A percentile compares a stretch with the other conserved stretches of the same genome.
Evolutionary conservation across 64 coral and sea anemone species (phyloP).

Genomic region (Trachythela sp.): DNA sequence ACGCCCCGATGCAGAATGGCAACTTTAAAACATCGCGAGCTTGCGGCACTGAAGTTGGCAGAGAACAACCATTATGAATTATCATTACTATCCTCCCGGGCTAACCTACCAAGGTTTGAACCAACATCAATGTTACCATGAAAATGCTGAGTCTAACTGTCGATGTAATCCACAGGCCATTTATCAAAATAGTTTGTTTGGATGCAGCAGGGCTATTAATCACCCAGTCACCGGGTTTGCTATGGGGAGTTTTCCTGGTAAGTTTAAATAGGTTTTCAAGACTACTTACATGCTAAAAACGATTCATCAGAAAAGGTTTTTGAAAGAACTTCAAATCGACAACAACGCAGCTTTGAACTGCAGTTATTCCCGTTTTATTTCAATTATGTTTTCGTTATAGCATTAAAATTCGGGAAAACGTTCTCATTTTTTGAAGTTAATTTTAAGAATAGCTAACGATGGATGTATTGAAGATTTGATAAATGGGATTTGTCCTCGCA

Average conservation of each 20-base stretch:
- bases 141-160: not conserved
- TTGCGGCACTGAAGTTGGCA: not conserved
- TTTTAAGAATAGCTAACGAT: not conserved
- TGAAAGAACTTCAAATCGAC: not conserved
- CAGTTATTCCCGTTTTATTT: too few species aligned
- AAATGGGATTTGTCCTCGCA: not conserved
- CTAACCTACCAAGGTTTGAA: not conserved
- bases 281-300: not conserved
- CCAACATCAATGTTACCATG: not conserved
- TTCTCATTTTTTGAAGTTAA: not conserved
- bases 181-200: not conserved
- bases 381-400: too few species aligned
- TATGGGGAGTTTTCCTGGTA: not conserved
- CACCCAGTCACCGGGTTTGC: not conserved
- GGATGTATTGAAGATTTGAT: not conserved
- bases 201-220: conserved; percentile 4
- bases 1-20: conserved; percentile 17
- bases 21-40: not conserved
- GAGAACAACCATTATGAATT: not conserved
- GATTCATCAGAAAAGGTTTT: not conserved
- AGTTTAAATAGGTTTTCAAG: not conserved
- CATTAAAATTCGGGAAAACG: too few species aligned
- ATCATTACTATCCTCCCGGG: not conserved
- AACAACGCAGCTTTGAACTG: too few species aligned
- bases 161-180: not conserved